These are phyloP conservation scores for Hydractinia symbiolongicarpus DNA, from an alignment of 30 jellyfish, hydroid and myxozoan genomes.

Conservation along the genomic window DNA sequence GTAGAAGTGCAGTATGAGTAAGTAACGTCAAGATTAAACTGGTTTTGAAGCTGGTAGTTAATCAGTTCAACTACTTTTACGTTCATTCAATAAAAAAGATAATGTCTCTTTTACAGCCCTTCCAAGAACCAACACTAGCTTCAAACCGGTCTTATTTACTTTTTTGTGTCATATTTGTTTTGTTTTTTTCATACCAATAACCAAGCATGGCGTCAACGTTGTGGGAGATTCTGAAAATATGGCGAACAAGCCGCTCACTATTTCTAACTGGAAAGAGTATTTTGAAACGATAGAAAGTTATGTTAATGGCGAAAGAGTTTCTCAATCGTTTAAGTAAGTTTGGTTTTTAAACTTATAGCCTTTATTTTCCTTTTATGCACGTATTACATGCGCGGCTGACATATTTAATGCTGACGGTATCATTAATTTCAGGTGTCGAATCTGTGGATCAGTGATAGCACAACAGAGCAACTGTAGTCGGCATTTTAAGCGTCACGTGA, in stretches of 20 bases:
- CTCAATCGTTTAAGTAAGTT: constrained; percentile 30
- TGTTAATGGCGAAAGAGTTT: constrained; percentile 29
- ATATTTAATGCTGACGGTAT: background rate
- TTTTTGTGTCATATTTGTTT: too few species aligned
- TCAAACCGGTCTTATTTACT: too few species aligned
- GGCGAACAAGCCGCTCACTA: too few species aligned
- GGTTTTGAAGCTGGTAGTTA: too few species aligned
- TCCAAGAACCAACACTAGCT: too few species aligned
- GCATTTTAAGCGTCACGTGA: constrained; percentile 27
- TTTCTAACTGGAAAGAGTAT: constrained; percentile 22
- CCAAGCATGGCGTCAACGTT: too few species aligned
- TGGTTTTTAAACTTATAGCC: background rate
- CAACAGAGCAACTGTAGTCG: constrained; percentile 30
- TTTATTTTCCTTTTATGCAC: background rate
- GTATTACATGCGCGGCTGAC: background rate
- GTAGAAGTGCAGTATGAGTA: constrained; percentile 17
- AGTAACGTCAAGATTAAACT: background rate
- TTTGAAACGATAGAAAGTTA: constrained; percentile 35
- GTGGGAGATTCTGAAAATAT: too few species aligned
- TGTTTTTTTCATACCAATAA: too few species aligned
- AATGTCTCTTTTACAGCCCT: too few species aligned
- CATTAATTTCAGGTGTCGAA: constrained; percentile 16
- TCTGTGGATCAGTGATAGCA: constrained; percentile 29
- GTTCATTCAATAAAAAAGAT: too few species aligned
- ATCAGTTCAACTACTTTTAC: too few species aligned